Conservation (phyloP, 2,797 vertebrate genomes). For the Taenioides sp. region DNA sequence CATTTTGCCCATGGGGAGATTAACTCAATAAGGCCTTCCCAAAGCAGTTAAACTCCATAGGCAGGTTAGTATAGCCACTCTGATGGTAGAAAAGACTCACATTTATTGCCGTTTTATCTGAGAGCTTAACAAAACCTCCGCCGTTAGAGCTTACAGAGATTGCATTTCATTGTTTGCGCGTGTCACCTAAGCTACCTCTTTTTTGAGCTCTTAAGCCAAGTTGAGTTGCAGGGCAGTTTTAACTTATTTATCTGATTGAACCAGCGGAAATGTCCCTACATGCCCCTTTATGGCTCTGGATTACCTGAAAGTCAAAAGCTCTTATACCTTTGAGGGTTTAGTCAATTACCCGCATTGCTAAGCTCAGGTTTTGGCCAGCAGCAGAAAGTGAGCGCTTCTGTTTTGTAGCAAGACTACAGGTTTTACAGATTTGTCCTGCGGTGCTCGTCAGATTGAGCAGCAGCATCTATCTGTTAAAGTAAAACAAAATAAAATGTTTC, state of each 20-base stretch:
- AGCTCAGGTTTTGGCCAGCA: slow-evolving; percentile 59
- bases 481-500: slow-evolving; percentile 20
- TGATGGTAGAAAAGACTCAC: slow-evolving; percentile 68
- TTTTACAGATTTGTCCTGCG: slow-evolving; percentile 24
- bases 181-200: slow-evolving; percentile 61
- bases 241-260: slow-evolving; percentile 74
- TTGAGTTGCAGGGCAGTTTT: slow-evolving; percentile 71
- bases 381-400: slow-evolving; percentile 41
- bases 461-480: slow-evolving; percentile 33
- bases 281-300: slow-evolving; percentile 49
- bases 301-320: slow-evolving; percentile 60
- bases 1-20: slow-evolving; percentile 22
- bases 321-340: slow-evolving; percentile 61
- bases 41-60: slow-evolving; percentile 41
- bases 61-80: slow-evolving; percentile 55
- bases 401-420: slow-evolving; percentile 42
- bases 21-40: slow-evolving; percentile 29
- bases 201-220: slow-evolving; percentile 61
- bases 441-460: slow-evolving; percentile 30
- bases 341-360: slow-evolving; percentile 65
- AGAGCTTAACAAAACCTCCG: slow-evolving; percentile 62
- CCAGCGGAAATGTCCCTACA: slow-evolving; percentile 56
- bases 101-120: slow-evolving; percentile 40
- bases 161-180: slow-evolving; percentile 62
- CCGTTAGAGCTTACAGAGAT: slow-evolving; percentile 54